These are phyloP conservation scores for Panurus biarmicus DNA, from an alignment of 2,113 vertebrate species.

Conservation along the genomic window DNA sequence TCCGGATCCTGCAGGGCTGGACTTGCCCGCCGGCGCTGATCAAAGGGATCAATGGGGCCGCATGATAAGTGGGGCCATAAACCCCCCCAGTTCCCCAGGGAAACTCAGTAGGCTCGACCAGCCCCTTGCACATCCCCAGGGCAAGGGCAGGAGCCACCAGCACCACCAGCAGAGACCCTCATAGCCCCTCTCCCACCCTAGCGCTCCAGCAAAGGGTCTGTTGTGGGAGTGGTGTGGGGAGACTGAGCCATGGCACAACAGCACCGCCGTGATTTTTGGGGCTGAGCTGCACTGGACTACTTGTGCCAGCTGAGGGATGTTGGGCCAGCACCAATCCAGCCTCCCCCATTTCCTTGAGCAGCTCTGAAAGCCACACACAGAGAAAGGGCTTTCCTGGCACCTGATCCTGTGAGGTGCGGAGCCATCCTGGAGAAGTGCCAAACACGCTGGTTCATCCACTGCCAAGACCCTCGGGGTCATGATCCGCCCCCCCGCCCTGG, in stretches of 20 bases:
- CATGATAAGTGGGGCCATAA: constrained; percentile 18
- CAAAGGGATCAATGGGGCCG: constrained; percentile 23
- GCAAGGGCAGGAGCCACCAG: background rate
- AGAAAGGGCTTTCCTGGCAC: background rate
- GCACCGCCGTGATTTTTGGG: background rate
- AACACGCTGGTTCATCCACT: background rate
- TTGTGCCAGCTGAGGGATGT: background rate
- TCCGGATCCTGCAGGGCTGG: background rate
- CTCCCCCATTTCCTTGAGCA: background rate
- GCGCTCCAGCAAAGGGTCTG: rapidly evolving
- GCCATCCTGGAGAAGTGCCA: background rate
- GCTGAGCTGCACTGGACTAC: background rate
- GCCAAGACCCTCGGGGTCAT: background rate
- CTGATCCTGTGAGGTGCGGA: rapidly evolving
- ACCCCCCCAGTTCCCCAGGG: background rate
- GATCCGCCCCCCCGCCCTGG: background rate
- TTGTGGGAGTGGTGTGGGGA: background rate
- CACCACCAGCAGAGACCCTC: background rate
- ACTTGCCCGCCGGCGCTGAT: background rate
- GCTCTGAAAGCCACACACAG: background rate
- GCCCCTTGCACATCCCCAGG: background rate
- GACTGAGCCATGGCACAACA: background rate
- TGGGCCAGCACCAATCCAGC: background rate
- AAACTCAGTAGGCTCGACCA: background rate
- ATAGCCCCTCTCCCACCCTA: background rate